These are phyloP conservation scores for Drosophila orosa DNA, from an alignment of 1,140 invertebrate species.

Conservation along the genomic window DNA sequence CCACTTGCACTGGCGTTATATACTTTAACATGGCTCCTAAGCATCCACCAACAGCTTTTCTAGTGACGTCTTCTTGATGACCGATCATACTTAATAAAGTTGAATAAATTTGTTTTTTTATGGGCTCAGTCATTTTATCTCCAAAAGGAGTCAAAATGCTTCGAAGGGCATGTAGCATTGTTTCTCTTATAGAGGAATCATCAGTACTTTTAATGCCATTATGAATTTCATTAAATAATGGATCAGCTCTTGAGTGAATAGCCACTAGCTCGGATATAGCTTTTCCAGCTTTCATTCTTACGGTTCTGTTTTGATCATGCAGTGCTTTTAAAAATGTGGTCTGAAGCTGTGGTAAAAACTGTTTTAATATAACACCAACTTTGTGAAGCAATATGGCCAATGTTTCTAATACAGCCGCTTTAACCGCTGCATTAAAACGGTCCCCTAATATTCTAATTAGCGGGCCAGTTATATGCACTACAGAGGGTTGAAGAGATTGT, in stretches of 20 bases:
- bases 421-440: constrained; percentile 95
- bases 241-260: constrained; percentile 95
- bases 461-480: constrained; percentile 98
- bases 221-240: constrained; percentile 95
- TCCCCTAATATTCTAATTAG: constrained; percentile 98
- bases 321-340: constrained; percentile 98
- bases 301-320: constrained; percentile 93
- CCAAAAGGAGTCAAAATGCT: constrained; percentile 93
- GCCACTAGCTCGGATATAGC: constrained; percentile 95
- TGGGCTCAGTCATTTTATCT: constrained; percentile 93
- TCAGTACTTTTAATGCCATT: constrained; percentile 93
- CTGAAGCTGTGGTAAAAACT: constrained; percentile 99
- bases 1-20: constrained; percentile 90
- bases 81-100: constrained; percentile 89
- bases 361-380: constrained; percentile 96
- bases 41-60: constrained; percentile 93
- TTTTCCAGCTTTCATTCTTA: constrained; percentile 94
- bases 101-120: constrained; percentile 90
- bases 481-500: constrained; percentile 95
- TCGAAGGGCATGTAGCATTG: constrained; percentile 95
- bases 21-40: constrained; percentile 93
- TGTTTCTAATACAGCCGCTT: constrained; percentile 97
- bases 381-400: constrained; percentile 95
- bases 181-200: constrained; percentile 94
- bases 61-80: constrained; percentile 91